Percentiles rank a stretch among this genome's conserved stretches.
These are phyloP conservation scores for Alethe castanea DNA, from an alignment of 2,113 vertebrate species.

Conservation along the genomic window DNA sequence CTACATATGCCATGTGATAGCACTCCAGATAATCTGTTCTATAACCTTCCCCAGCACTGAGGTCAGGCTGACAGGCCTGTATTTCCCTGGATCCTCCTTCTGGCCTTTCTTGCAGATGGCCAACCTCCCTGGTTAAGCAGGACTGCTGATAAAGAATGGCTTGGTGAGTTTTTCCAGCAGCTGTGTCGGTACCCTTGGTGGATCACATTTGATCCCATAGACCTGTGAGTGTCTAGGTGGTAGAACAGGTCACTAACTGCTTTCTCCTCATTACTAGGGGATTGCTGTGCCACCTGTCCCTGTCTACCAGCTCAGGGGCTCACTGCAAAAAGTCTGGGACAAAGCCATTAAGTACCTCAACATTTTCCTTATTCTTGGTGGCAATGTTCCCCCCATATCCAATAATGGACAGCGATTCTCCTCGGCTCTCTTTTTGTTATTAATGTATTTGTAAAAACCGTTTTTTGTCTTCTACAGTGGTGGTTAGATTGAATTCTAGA, in stretches of 20 bases:
- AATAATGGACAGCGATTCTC: not conserved
- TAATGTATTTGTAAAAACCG: not conserved
- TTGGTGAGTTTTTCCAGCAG: not conserved
- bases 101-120: not conserved
- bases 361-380: not conserved
- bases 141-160: not conserved
- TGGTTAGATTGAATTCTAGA: not conserved
- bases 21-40: not conserved
- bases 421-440: not conserved
- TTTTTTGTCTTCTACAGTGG: not conserved
- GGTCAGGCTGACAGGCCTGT: not conserved
- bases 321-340: not conserved
- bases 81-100: not conserved
- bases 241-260: not conserved
- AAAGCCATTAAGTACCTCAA: not conserved
- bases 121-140: not conserved
- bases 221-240: not conserved
- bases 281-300: not conserved
- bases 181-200: not conserved
- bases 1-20: fast-evolving
- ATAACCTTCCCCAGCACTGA: not conserved
- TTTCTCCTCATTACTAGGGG: not conserved
- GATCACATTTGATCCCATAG: not conserved
- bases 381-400: not conserved
- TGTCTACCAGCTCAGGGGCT: not conserved